These are phyloP conservation scores for Melitaea athalia DNA, from an alignment of 2,888 invertebrate species.

Conservation along the genomic window DNA sequence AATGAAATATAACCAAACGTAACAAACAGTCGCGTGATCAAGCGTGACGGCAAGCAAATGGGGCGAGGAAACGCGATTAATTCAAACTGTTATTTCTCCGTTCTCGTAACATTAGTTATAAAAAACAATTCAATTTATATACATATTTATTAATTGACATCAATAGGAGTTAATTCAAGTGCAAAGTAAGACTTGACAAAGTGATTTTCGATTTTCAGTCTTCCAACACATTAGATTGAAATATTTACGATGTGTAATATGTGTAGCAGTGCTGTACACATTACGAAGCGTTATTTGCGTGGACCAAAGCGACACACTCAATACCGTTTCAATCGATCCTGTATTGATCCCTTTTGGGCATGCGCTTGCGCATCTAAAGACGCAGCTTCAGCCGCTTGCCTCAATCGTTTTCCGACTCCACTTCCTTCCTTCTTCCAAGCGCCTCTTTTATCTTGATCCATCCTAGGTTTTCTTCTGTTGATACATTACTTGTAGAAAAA, in stretches of 20 bases:
- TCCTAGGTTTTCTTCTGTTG: constrained; percentile 76
- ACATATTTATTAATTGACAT: background rate
- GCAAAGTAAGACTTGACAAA: background rate
- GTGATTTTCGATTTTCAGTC: background rate
- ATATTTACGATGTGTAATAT: constrained; percentile 12
- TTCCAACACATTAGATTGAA: background rate
- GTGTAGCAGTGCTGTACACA: constrained; percentile 18
- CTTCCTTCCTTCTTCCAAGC: constrained; percentile 68
- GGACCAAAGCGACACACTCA: constrained; percentile 32
- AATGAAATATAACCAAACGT: constrained; percentile 9
- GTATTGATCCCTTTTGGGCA: constrained; percentile 54
- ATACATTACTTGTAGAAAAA: constrained; percentile 45
- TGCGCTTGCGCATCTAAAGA: constrained; percentile 57
- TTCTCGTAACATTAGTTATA: background rate
- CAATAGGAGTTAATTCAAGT: background rate
- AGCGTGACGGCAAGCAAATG: constrained; percentile 69
- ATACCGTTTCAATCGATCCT: constrained; percentile 76
- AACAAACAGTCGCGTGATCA: constrained; percentile 44
- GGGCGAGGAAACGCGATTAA: constrained; percentile 61
- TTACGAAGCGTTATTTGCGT: constrained; percentile 14
- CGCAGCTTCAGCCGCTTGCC: constrained; percentile 67
- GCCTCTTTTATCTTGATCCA: constrained; percentile 53
- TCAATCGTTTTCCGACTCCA: constrained; percentile 65
- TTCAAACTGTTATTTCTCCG: constrained; percentile 55
- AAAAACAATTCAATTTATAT: background rate